phyloP scores from a whole-genome alignment of 2,797 vertebrate genomes.

The Hapalemur alaotrensis region DNA sequence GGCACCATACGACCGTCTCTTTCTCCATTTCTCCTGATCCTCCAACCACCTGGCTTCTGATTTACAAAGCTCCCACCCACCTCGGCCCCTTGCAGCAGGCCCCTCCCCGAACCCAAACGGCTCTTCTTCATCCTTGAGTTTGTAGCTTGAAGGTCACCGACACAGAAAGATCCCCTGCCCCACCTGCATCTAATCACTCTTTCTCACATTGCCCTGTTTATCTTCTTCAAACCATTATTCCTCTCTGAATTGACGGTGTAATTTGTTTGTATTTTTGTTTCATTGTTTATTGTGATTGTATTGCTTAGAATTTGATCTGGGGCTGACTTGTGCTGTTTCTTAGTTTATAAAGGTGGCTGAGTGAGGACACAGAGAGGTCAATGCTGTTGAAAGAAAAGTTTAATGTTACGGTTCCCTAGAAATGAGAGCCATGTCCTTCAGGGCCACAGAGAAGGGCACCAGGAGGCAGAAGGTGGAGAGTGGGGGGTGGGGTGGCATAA shows the following conservation, averaged over 20 bases:
- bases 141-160: background rate
- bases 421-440: background rate
- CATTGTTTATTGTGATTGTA: background rate
- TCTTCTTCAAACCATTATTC: background rate
- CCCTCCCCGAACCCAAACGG: accelerated
- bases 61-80: background rate
- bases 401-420: background rate
- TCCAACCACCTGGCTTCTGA: background rate
- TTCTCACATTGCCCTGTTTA: background rate
- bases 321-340: background rate
- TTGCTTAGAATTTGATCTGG: background rate
- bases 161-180: background rate
- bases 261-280: background rate
- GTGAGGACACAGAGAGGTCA: background rate
- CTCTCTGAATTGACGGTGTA: background rate
- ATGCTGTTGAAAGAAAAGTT: background rate
- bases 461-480: background rate
- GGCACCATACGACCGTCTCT: background rate
- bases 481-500: accelerated
- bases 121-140: background rate
- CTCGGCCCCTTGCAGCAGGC: background rate
- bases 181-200: no score
- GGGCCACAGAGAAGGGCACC: accelerated
- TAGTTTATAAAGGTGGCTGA: background rate
- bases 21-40: background rate